phyloP scores from a whole-genome alignment of 2,888 invertebrate genomes.

The Eupithecia exiguata region DNA sequence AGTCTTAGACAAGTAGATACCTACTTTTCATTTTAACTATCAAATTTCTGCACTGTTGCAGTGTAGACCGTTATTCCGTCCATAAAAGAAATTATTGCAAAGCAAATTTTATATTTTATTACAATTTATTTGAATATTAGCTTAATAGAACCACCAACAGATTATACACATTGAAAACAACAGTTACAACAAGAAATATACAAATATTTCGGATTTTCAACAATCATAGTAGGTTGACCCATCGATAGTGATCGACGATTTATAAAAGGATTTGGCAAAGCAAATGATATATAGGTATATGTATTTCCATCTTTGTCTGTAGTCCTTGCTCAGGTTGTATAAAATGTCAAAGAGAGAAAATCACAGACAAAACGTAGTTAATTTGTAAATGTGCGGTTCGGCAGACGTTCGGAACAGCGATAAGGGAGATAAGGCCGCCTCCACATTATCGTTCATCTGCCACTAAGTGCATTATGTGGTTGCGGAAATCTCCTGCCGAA shows the following conservation, averaged over 20 bases:
- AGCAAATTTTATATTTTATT: neutral
- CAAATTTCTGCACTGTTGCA: neutral
- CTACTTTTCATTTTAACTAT: neutral
- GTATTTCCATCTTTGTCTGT: neutral
- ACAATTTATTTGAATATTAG: neutral
- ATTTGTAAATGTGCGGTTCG: slow-evolving; percentile 18
- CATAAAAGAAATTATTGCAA: neutral
- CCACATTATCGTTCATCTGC: slow-evolving; percentile 57
- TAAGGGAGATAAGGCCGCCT: slow-evolving; percentile 45
- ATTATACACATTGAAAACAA: neutral
- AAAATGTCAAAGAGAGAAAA: slow-evolving; percentile 10
- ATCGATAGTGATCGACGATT: neutral
- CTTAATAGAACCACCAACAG: neutral
- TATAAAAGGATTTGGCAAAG: neutral
- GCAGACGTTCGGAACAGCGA: slow-evolving; percentile 37
- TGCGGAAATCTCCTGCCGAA: slow-evolving; percentile 56
- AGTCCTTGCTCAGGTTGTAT: neutral
- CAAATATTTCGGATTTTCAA: too few species aligned
- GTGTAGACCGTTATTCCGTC: neutral
- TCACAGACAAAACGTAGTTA: slow-evolving; percentile 16
- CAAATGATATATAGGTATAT: neutral
- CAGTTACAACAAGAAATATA: neutral
- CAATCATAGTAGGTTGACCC: too few species aligned
- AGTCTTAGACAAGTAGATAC: neutral
- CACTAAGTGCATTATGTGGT: slow-evolving; percentile 66